phyloP scores from a whole-genome alignment of 2,113 vertebrate species.

The Mus pahari region DNA sequence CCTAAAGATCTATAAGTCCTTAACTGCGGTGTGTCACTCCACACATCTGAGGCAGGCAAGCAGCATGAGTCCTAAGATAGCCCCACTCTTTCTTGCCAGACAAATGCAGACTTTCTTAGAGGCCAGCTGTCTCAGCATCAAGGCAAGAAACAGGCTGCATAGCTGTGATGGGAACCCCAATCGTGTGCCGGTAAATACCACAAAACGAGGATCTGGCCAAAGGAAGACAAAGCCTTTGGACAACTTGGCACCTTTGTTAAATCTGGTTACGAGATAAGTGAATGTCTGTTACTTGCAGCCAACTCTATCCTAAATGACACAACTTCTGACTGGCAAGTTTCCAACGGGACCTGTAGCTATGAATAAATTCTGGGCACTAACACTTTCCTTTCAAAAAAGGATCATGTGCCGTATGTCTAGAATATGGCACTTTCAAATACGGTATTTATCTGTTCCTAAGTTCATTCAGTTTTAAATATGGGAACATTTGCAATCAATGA shows the following conservation, averaged over 20 bases:
- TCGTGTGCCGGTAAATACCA: not conserved
- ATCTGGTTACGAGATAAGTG: not conserved
- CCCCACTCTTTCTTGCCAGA: not conserved
- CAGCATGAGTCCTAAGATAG: not conserved
- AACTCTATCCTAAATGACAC: not conserved
- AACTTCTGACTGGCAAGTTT: not conserved
- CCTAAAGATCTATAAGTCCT: not conserved
- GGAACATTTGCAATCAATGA: not conserved
- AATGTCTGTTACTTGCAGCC: not conserved
- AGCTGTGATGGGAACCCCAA: not conserved
- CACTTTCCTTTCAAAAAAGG: not conserved
- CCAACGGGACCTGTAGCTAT: not conserved
- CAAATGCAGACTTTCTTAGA: not conserved
- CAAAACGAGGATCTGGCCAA: not conserved
- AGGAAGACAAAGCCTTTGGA: not conserved
- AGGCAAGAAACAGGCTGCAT: not conserved
- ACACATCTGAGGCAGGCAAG: not conserved
- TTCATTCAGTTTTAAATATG: not conserved
- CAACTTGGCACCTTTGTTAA: not conserved
- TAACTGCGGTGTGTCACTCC: not conserved
- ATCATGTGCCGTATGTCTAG: not conserved
- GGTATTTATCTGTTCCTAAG: not conserved
- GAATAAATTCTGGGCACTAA: not conserved
- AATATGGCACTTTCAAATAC: not conserved
- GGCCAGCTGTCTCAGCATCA: not conserved